Evolutionary conservation across 2,797 vertebrate species (phyloP).

Genomic region (Hapalemur alaotrensis): DNA sequence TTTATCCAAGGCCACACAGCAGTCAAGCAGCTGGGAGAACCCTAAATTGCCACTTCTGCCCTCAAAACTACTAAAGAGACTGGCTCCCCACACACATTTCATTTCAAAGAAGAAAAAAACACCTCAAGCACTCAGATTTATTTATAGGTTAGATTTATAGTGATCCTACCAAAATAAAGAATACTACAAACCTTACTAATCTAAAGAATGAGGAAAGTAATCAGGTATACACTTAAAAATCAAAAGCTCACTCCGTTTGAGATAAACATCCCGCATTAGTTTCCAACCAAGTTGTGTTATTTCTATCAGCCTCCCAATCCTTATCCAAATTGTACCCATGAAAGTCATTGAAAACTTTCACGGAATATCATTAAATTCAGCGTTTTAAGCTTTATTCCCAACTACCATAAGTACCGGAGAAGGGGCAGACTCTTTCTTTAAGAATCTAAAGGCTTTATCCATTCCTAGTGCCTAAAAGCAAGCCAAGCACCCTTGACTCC

Average conservation of each 20-base stretch:
- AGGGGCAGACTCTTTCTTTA: not conserved
- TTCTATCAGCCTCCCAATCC: not conserved
- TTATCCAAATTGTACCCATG: not conserved
- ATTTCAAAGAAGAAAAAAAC: not conserved
- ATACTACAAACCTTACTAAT: not conserved
- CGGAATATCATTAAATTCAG: not conserved
- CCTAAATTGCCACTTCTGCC: not conserved
- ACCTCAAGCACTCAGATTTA: not conserved
- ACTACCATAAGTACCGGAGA: not conserved
- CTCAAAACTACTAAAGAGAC: not conserved
- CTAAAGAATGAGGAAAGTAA: not conserved
- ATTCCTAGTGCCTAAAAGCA: not conserved
- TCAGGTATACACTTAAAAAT: not conserved
- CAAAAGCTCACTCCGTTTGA: not conserved
- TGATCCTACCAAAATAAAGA: not conserved
- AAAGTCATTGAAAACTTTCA: not conserved
- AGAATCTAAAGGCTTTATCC: not conserved
- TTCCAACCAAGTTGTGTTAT: not conserved
- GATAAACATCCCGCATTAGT: not conserved
- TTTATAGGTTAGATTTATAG: not conserved
- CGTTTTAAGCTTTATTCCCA: not conserved
- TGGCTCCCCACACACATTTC: not conserved
- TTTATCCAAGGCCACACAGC: not conserved
- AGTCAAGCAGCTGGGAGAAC: not conserved
- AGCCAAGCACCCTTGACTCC: not conserved